Evolutionary conservation across 2,113 vertebrate species (phyloP).

Genomic region (Azemiops feae): DNA sequence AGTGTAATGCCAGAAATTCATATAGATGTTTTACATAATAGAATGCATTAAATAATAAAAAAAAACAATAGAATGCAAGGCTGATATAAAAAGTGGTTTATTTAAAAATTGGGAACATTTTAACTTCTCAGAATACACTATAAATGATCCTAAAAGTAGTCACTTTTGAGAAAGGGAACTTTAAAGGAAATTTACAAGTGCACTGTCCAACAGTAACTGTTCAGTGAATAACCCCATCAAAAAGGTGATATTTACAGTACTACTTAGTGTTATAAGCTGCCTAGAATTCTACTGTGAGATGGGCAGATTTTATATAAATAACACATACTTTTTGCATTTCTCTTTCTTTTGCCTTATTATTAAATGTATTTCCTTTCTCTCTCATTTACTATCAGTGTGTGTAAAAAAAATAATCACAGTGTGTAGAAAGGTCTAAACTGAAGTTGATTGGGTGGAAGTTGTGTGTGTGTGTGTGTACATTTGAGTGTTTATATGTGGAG

Average conservation of each 20-base stretch:
- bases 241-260: neutral
- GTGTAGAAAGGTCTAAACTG: neutral
- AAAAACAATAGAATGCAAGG: too few relatives aligned
- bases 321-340: neutral
- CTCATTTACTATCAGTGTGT: neutral
- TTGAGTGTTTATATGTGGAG: neutral
- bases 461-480: neutral
- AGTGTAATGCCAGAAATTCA: neutral
- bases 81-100: too few relatives aligned
- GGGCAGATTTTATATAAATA: neutral
- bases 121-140: too few relatives aligned
- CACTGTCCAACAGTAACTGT: neutral
- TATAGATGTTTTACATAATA: neutral
- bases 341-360: neutral
- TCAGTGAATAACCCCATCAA: neutral
- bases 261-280: neutral
- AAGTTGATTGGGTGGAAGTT: neutral
- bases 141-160: too few relatives aligned
- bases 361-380: neutral
- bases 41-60: neutral
- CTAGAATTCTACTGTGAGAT: neutral
- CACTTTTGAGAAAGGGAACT: neutral
- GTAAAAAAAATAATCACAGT: neutral
- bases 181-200: neutral
- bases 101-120: too few relatives aligned